Evolutionary conservation across 2,113 vertebrate species (phyloP), one percentile per base, ranked within the genome.

Genomic region (Nerophis ophidion): DNA sequence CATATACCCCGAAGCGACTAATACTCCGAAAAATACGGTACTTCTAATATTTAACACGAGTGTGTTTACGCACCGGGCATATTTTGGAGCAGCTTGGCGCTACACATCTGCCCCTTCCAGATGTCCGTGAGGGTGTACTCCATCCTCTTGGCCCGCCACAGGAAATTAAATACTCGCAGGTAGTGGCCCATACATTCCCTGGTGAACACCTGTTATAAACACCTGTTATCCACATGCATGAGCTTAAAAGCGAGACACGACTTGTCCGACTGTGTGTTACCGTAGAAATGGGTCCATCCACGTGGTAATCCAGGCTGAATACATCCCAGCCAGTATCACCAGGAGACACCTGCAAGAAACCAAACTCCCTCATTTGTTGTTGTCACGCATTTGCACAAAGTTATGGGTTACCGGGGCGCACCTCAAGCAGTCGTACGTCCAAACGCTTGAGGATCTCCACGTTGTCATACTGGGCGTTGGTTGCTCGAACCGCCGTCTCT

Each of bases 21-120:
- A n/a, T n/a, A n/a, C n/a, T 36, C 35, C 35, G 35, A 7, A 2
- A 40, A 40, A 40, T 5, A 42, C 10, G 40, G n/a, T n/a, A 26
- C 26, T 26, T 26, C 26, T 26, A 26, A 26, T 26, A 26, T 44
- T 44, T 12, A 1, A 44, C 40, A 11, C 40, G 10, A 38, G 26
- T 51, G 40, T 33, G 19, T 61, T 9, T 51, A 3, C 66, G 74
- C 81, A 98, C 96, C 96, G 65, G 96, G 97, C 87, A 99, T 93
- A 48, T 76, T 92, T 81, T 95, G 93, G 63, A 98, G 91, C 60
- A 98, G 91, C 70, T 95, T 98, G 58, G 94, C 95, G 12, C 97
- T 95, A 75, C 97, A 99, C 97, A 99, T 98, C 81, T 99, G 95
- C n/a, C 94, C 94, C 66, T 98, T 99, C 88, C 97, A 96, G 80